Evolutionary conservation across 2,888 invertebrate genomes (phyloP).

Genomic region (Azorinus chamasolen): DNA sequence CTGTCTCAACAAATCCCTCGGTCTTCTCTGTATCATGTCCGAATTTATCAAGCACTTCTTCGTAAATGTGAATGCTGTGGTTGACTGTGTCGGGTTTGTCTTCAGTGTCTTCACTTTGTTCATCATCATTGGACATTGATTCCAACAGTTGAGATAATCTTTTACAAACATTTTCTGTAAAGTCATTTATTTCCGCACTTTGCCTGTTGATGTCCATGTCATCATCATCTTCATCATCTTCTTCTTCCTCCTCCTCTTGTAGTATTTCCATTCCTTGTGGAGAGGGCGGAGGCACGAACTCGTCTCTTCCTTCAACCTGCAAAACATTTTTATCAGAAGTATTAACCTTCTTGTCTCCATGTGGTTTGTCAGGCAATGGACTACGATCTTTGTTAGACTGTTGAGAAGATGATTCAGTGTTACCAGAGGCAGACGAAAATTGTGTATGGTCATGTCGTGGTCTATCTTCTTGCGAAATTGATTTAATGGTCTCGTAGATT

Average conservation of each 20-base stretch:
- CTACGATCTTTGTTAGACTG: no score
- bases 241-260: slow-evolving; percentile 58
- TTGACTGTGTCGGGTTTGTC: background rate
- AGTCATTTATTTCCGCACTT: slow-evolving; percentile 62
- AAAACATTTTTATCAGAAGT: no score
- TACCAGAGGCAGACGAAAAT: no score
- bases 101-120: slow-evolving; percentile 1
- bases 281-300: slow-evolving; percentile 74
- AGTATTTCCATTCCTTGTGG: slow-evolving; percentile 70
- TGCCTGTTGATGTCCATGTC: slow-evolving; percentile 53
- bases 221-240: slow-evolving; percentile 50
- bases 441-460: no score
- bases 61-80: slow-evolving; percentile 8
- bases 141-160: slow-evolving; percentile 75
- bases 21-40: background rate
- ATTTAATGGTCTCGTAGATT: no score
- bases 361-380: no score
- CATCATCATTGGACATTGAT: slow-evolving; percentile 35
- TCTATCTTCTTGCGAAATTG: no score
- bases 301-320: slow-evolving; percentile 1
- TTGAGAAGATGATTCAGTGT: no score
- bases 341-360: no score
- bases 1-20: background rate
- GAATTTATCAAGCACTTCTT: slow-evolving; percentile 9
- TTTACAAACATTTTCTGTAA: slow-evolving; percentile 75